These are phyloP conservation scores for Sitta europaea DNA, from an alignment of 2,113 vertebrate genomes.

Conservation along the genomic window DNA sequence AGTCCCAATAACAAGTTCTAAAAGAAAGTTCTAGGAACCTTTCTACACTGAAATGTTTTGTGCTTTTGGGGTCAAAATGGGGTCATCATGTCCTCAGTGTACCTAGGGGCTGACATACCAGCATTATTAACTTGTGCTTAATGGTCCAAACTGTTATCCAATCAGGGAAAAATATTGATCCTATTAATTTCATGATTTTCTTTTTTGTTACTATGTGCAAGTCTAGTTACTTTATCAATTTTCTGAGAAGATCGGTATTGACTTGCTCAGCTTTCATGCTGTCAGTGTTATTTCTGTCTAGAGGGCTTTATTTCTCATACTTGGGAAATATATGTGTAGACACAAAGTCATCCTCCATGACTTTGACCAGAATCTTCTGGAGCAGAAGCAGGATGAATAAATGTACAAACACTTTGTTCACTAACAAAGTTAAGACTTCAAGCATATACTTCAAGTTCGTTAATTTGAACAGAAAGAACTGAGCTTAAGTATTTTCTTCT, in stretches of 20 bases:
- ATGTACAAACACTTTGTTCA: not conserved
- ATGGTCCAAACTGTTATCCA: not conserved
- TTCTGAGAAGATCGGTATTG: not conserved
- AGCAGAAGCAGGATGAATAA: not conserved
- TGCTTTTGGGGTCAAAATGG: not conserved
- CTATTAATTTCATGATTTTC: not conserved
- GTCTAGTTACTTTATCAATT: not conserved
- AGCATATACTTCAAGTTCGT: not conserved
- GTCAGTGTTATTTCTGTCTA: not conserved
- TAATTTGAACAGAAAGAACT: not conserved
- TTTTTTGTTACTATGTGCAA: not conserved
- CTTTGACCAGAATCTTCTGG: not conserved
- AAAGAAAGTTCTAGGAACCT: not conserved
- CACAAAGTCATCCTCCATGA: fast-evolving
- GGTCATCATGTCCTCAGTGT: not conserved
- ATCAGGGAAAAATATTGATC: not conserved
- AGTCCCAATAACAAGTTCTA: not conserved
- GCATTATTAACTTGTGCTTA: not conserved
- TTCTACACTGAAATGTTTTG: not conserved
- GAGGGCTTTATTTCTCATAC: not conserved
- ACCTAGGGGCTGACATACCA: not conserved
- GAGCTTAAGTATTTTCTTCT: not conserved
- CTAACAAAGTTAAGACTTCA: not conserved
- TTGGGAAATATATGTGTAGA: not conserved
- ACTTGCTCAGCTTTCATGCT: not conserved